Conservation (phyloP, 2,113 vertebrate species). For the Corapipo altera region DNA sequence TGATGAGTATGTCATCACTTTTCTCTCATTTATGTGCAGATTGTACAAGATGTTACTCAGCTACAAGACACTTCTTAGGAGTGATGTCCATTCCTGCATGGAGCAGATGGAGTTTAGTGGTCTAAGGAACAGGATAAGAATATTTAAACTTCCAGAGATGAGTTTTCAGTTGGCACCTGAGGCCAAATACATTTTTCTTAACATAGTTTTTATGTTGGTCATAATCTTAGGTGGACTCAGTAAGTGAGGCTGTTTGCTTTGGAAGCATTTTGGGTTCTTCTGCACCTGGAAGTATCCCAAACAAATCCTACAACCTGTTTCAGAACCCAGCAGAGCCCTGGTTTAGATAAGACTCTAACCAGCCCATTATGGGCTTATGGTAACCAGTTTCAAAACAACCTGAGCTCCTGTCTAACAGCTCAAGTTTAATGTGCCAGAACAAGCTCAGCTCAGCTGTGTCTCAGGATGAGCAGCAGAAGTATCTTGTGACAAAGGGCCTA, state of each 20-base stretch:
- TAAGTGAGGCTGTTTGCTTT: background rate
- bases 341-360: background rate
- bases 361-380: background rate
- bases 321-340: background rate
- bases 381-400: background rate
- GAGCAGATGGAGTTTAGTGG: background rate
- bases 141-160: background rate
- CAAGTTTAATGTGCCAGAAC: background rate
- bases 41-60: background rate
- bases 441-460: background rate
- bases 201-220: background rate
- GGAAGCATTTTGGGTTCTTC: background rate
- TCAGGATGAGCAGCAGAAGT: background rate
- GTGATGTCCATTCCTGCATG: background rate
- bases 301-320: background rate
- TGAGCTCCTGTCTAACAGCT: background rate
- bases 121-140: background rate
- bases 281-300: background rate
- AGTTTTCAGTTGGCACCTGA: background rate
- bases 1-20: constrained; percentile 87
- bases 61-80: background rate
- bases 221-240: background rate
- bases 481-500: background rate
- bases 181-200: background rate
- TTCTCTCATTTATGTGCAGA: background rate